These are phyloP conservation scores for Labia minor DNA, from an alignment of 2,888 invertebrate species.

Conservation along the genomic window DNA sequence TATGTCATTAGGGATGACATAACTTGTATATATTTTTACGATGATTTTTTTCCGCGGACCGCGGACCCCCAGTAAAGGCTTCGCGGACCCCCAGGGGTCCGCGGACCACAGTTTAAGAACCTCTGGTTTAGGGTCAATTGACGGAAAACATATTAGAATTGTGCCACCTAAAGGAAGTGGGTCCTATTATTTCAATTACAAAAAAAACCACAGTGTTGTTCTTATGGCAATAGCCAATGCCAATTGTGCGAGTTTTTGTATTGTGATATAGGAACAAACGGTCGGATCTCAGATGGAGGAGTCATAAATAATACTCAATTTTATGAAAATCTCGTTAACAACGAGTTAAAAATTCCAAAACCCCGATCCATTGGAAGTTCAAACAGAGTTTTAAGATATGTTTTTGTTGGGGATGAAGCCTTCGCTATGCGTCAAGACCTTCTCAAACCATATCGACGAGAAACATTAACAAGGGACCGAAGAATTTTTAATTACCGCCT, in stretches of 20 bases:
- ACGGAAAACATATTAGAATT: constrained; percentile 30
- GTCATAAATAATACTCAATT: constrained; percentile 25
- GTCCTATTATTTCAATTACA: constrained; percentile 17
- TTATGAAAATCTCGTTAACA: constrained; percentile 24
- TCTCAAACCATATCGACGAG: constrained; percentile 21
- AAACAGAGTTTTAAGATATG: constrained; percentile 23
- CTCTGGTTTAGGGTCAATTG: constrained; percentile 28
- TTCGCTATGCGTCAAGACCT: constrained; percentile 23
- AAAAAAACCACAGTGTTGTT: constrained; percentile 26
- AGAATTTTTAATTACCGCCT: constrained; percentile 13
- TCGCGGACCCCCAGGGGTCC: too few species aligned
- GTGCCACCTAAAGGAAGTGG: constrained; percentile 14
- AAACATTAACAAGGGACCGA: neutral
- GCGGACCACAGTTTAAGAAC: too few species aligned
- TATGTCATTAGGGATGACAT: too few species aligned
- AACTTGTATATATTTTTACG: too few species aligned
- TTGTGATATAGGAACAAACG: constrained; percentile 27
- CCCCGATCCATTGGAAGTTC: constrained; percentile 23
- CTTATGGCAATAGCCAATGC: constrained; percentile 28
- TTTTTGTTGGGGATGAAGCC: constrained; percentile 26
- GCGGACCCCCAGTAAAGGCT: too few species aligned
- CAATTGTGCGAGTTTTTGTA: constrained; percentile 26
- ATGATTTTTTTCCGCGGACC: too few species aligned
- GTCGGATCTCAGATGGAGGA: constrained; percentile 29
- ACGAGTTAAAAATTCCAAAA: constrained; percentile 24